These are phyloP conservation scores for Eupsilia transversa DNA, from an alignment of 2,888 invertebrate genomes.

Conservation along the genomic window DNA sequence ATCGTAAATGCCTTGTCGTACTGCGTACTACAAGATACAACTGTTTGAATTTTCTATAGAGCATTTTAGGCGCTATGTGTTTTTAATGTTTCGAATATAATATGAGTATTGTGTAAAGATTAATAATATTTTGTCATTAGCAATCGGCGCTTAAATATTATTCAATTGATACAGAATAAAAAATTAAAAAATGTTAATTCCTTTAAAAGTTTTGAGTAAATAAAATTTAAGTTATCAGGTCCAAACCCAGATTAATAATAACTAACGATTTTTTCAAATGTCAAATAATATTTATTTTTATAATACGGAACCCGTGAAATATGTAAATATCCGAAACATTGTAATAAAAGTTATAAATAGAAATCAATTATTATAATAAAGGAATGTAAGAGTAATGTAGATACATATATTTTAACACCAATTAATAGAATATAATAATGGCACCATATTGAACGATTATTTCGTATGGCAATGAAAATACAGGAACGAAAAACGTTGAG, in stretches of 20 bases:
- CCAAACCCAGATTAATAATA: neutral
- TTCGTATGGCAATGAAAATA: constrained; percentile 60
- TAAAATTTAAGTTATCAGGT: neutral
- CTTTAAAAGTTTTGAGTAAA: neutral
- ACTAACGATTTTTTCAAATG: neutral
- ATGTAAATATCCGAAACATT: neutral
- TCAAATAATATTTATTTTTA: neutral
- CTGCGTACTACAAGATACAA: constrained; percentile 18
- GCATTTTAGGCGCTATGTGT: neutral
- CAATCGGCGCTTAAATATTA: neutral
- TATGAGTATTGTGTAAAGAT: neutral
- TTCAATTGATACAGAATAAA: neutral
- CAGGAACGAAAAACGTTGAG: constrained; percentile 42
- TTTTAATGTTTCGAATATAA: neutral
- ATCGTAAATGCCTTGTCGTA: constrained; percentile 32
- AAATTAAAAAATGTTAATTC: neutral
- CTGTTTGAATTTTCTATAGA: neutral
- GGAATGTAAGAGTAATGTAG: constrained; percentile 23
- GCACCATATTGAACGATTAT: constrained; percentile 58
- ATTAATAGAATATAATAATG: constrained; percentile 53
- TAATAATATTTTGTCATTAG: neutral
- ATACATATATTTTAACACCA: constrained; percentile 40
- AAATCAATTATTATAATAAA: neutral
- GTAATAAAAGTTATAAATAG: neutral
- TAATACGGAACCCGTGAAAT: neutral